Conservation (phyloP, 2,888 invertebrate species). For the Euproctis similis region DNA sequence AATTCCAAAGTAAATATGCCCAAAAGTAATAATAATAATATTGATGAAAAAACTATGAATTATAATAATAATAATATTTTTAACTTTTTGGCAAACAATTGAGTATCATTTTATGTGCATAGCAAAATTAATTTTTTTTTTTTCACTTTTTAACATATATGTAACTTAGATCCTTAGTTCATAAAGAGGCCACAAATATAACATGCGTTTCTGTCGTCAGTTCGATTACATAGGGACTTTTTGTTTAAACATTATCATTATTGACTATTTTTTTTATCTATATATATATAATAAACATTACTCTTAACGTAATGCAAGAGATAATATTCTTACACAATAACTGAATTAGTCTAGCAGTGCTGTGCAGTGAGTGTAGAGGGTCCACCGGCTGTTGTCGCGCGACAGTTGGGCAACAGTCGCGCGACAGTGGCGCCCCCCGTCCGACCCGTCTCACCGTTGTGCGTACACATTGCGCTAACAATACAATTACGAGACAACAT, state of each 20-base stretch:
- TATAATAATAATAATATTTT: constrained; percentile 59
- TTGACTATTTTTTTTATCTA: too few species aligned
- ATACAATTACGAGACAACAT: constrained; percentile 70
- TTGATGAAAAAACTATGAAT: constrained; percentile 76
- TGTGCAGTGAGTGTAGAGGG: constrained; percentile 65
- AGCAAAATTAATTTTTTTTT: constrained; percentile 73
- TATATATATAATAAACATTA: constrained; percentile 70
- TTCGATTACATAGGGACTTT: constrained; percentile 76
- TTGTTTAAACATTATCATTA: constrained; percentile 72
- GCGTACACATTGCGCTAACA: constrained; percentile 71
- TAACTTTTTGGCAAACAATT: constrained; percentile 77
- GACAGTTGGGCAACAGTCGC: constrained; percentile 5
- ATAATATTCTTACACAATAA: constrained; percentile 72
- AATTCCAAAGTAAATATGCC: constrained; percentile 76
- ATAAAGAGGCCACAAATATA: constrained; percentile 76
- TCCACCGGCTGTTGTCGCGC: constrained; percentile 27
- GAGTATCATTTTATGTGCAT: constrained; percentile 78
- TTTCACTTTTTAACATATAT: constrained; percentile 76
- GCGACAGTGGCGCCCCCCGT: constrained; percentile 9
- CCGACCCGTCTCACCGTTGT: constrained; percentile 52
- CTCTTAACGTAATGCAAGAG: constrained; percentile 71
- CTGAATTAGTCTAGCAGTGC: constrained; percentile 72
- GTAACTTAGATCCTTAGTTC: too few species aligned
- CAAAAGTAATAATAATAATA: constrained; percentile 76
- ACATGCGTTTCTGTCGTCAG: constrained; percentile 75